Conservation (phyloP, 2,113 vertebrate genomes). For the Coturnix japonica region DNA sequence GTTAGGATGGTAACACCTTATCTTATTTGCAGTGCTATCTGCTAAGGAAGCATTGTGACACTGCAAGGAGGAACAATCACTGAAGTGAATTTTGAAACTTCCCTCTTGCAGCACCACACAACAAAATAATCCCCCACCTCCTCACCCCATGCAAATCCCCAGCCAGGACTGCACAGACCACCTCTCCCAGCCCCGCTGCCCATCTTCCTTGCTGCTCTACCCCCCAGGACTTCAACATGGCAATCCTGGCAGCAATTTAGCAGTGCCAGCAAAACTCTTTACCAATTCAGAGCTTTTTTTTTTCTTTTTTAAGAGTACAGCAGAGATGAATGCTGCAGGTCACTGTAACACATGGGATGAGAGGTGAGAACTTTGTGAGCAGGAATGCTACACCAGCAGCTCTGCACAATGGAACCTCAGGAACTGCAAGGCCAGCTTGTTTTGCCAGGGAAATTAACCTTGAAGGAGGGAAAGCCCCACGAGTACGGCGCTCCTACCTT, state of each 20-base stretch:
- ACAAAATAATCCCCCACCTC: background rate
- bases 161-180: background rate
- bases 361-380: background rate
- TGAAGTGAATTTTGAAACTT: constrained; percentile 54
- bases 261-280: background rate
- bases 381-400: background rate
- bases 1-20: background rate
- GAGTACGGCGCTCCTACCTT: background rate
- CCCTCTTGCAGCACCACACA: background rate
- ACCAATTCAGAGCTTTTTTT: background rate
- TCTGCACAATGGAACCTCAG: background rate
- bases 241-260: background rate
- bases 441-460: background rate
- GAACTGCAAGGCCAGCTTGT: background rate
- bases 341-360: background rate
- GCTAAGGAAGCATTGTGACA: constrained; percentile 40
- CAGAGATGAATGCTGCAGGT: background rate
- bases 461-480: accelerated
- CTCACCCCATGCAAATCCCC: background rate
- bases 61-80: constrained; percentile 12
- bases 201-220: accelerated
- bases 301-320: background rate
- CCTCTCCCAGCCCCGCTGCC: background rate
- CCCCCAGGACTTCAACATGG: background rate
- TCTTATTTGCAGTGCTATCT: background rate